These are phyloP conservation scores for Ptychodera flava DNA, from an alignment of 35 echinoderm and acorn worm species.

Conservation along the genomic window DNA sequence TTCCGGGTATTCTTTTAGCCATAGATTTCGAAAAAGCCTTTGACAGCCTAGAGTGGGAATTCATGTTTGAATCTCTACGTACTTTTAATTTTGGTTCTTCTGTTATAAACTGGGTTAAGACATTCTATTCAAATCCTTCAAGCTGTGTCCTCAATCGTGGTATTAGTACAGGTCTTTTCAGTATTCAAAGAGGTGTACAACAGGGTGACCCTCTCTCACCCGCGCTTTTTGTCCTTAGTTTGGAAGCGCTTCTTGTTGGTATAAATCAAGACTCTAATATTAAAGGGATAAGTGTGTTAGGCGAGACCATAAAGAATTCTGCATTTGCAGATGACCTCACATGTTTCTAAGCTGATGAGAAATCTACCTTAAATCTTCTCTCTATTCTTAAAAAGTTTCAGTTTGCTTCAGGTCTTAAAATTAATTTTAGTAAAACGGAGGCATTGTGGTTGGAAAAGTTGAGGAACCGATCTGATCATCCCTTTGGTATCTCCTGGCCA, in stretches of 20 bases:
- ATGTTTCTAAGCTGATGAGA: neutral
- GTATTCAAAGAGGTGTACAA: slow-evolving; percentile 4
- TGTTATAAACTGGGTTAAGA: slow-evolving; percentile 7
- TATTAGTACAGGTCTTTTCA: neutral
- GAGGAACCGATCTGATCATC: slow-evolving; percentile 9
- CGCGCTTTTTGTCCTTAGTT: no score
- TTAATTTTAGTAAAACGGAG: slow-evolving; percentile 15
- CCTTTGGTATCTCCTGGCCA: neutral
- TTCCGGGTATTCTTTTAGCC: neutral
- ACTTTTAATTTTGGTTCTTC: slow-evolving; percentile 10
- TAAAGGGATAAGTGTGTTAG: neutral
- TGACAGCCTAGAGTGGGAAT: slow-evolving; percentile 9
- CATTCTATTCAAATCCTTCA: neutral
- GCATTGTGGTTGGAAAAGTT: slow-evolving; percentile 6
- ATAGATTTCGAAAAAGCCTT: slow-evolving; percentile 13
- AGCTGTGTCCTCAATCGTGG: slow-evolving; percentile 18
- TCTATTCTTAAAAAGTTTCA: slow-evolving; percentile 8
- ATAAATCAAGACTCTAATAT: neutral
- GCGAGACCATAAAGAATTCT: neutral
- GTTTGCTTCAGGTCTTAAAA: neutral
- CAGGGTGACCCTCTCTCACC: no score
- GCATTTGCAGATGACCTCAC: slow-evolving; percentile 17
- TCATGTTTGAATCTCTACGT: neutral
- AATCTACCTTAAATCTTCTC: slow-evolving; percentile 5
- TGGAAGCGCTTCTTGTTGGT: no score